Percentiles rank a stretch among this genome's conserved stretches.
Conservation (phyloP, 2,888 invertebrate genomes). For the Polydrusus tereticollis region DNA sequence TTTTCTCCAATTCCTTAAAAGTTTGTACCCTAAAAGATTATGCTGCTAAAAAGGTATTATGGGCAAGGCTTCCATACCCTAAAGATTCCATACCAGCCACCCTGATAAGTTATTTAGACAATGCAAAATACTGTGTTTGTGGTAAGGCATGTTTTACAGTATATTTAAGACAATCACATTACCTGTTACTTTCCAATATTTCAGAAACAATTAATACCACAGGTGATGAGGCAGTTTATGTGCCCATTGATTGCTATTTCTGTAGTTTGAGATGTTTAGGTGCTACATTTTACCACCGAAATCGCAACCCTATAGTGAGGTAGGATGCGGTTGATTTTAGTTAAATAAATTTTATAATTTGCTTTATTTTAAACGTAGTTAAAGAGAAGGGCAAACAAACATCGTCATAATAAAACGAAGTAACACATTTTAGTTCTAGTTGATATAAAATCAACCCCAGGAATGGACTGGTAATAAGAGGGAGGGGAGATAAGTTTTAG, state of each 20-base stretch:
- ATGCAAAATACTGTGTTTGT: slow-evolving; percentile 75
- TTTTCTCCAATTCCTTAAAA: slow-evolving; percentile 61
- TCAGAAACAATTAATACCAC: slow-evolving; percentile 65
- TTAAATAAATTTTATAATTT: too few relatives aligned
- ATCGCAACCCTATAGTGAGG: slow-evolving; percentile 65
- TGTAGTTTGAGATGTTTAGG: slow-evolving; percentile 71
- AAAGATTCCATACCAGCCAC: slow-evolving; percentile 72
- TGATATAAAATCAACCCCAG: too few relatives aligned
- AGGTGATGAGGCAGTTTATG: slow-evolving; percentile 62
- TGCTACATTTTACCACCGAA: slow-evolving; percentile 57
- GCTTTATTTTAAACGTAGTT: too few relatives aligned
- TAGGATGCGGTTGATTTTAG: slow-evolving; percentile 69
- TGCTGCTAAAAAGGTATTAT: slow-evolving; percentile 70
- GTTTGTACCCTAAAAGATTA: slow-evolving; percentile 71
- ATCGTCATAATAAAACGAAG: too few relatives aligned
- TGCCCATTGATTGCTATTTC: slow-evolving; percentile 74
- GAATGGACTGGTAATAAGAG: too few relatives aligned
- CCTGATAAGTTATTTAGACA: slow-evolving; percentile 73
- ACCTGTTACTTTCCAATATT: slow-evolving; percentile 66
- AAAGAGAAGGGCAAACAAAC: too few relatives aligned
- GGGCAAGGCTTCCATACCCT: slow-evolving; percentile 70
- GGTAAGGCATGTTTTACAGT: slow-evolving; percentile 67
- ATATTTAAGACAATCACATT: slow-evolving; percentile 61
- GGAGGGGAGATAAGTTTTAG: too few relatives aligned
- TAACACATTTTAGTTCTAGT: too few relatives aligned